Percentiles rank a stretch among this genome's conserved stretches.
Evolutionary conservation across 2,113 vertebrate genomes (phyloP).

Genomic region (Megaceryle torquata): DNA sequence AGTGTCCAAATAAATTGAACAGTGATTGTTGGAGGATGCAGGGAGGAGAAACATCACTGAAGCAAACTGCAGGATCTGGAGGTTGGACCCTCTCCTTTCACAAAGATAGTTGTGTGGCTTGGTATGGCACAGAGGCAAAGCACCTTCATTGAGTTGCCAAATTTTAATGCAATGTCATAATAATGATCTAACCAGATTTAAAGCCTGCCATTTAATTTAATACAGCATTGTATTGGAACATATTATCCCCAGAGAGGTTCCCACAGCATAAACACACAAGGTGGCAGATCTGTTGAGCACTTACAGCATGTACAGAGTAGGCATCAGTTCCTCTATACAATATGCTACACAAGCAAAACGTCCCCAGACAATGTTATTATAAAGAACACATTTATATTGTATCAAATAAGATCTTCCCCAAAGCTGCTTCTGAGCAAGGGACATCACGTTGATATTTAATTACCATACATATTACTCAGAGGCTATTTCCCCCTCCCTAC

Average conservation of each 20-base stretch:
- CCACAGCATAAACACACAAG: not conserved
- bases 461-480: not conserved
- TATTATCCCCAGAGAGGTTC: not conserved
- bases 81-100: not conserved
- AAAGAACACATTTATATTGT: not conserved
- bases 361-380: not conserved
- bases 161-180: not conserved
- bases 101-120: no score
- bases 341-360: not conserved
- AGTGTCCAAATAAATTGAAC: not conserved
- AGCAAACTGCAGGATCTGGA: accelerated
- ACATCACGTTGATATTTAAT: not conserved
- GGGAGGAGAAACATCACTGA: not conserved
- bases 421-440: not conserved
- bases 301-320: not conserved
- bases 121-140: not conserved
- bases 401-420: not conserved
- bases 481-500: not conserved
- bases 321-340: not conserved
- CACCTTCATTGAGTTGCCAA: not conserved
- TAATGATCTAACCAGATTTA: not conserved
- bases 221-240: accelerated
- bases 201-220: not conserved
- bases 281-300: not conserved
- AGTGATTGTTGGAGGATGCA: not conserved